phyloP scores from a whole-genome alignment of 2,888 invertebrate species.

The Chironomus riparius region DNA sequence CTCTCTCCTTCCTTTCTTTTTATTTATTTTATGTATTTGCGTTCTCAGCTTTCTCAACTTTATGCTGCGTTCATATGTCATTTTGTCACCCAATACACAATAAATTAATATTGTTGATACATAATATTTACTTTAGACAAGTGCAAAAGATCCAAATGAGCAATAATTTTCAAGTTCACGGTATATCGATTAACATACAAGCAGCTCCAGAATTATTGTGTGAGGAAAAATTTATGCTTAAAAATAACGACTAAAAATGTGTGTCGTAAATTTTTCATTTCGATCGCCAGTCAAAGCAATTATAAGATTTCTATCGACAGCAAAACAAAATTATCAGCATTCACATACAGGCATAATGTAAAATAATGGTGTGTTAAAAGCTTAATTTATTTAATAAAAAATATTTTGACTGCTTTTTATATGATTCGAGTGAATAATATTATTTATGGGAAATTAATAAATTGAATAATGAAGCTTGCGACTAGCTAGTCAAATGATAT shows the following conservation, averaged over 20 bases:
- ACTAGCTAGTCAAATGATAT: background rate
- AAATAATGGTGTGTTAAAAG: slow-evolving; percentile 9
- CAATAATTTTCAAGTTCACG: background rate
- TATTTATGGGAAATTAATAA: slow-evolving; percentile 23
- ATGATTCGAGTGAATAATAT: slow-evolving; percentile 1
- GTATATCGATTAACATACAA: background rate
- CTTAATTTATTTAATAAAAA: slow-evolving; percentile 23
- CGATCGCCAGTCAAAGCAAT: background rate
- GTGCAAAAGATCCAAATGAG: background rate
- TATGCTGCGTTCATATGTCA: background rate
- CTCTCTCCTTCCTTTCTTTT: background rate
- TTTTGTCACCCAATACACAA: background rate
- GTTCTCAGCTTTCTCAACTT: background rate
- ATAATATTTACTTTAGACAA: background rate
- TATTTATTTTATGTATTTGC: background rate
- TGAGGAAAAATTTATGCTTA: background rate
- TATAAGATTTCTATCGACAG: background rate
- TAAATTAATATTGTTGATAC: background rate
- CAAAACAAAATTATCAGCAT: background rate
- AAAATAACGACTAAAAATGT: background rate
- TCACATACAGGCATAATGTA: background rate
- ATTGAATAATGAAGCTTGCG: background rate
- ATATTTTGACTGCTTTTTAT: slow-evolving; percentile 20
- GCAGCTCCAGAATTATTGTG: background rate
- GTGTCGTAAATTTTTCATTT: slow-evolving; percentile 3